Evolutionary conservation across 2,888 invertebrate genomes (phyloP).

Genomic region (Drosophila robusta): DNA sequence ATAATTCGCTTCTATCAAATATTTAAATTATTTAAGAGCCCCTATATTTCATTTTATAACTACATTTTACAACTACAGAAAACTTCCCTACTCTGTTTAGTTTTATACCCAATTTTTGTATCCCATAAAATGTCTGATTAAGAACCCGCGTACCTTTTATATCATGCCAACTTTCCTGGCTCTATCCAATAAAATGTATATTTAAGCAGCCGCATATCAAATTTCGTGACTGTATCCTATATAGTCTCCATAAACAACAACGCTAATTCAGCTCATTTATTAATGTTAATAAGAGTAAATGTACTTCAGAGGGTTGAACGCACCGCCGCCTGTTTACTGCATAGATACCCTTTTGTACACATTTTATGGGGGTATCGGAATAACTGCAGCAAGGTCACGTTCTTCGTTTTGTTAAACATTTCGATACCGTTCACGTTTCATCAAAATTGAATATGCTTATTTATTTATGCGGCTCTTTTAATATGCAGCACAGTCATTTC

Average conservation of each 20-base stretch:
- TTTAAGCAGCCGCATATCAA: not conserved
- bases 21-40: too few relatives aligned
- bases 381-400: conserved; percentile 68
- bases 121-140: not conserved
- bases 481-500: conserved; percentile 66
- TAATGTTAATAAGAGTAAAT: conserved; percentile 6
- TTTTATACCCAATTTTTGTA: not conserved
- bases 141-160: not conserved
- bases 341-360: conserved; percentile 14
- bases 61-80: too few relatives aligned
- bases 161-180: not conserved
- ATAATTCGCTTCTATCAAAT: too few relatives aligned
- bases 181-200: not conserved
- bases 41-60: too few relatives aligned
- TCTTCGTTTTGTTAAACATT: conserved; percentile 71
- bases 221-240: conserved; percentile 1
- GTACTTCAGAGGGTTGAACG: not conserved
- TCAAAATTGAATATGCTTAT: conserved; percentile 78
- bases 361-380: conserved; percentile 14
- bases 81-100: too few relatives aligned
- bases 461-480: conserved; percentile 76
- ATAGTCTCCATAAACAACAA: not conserved
- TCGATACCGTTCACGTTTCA: conserved; percentile 77
- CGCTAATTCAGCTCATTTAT: not conserved
- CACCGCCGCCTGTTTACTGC: conserved; percentile 4